phyloP scores from a whole-genome alignment of 2,888 invertebrate species.

The Eilema sororculum region DNA sequence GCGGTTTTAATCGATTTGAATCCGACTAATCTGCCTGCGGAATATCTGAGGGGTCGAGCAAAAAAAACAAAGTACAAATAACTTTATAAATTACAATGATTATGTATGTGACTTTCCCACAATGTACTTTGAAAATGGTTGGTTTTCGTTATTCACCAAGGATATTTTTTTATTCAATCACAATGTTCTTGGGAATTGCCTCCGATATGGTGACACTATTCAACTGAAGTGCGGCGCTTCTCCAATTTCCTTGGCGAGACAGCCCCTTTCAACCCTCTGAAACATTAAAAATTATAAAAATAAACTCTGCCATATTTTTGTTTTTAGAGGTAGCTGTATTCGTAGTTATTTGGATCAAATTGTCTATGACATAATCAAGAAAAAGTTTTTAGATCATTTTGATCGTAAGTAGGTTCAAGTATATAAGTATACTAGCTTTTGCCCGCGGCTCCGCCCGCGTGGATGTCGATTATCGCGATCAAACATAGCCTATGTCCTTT shows the following conservation, averaged over 20 bases:
- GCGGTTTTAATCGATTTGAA: too few species aligned
- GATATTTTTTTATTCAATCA: conserved; percentile 3
- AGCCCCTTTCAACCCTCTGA: conserved; percentile 58
- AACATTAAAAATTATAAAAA: conserved; percentile 59
- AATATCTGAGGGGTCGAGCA: too few species aligned
- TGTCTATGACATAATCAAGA: conserved; percentile 57
- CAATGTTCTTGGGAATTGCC: not conserved
- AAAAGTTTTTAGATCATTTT: conserved; percentile 38
- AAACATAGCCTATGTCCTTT: too few species aligned
- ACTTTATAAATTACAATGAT: too few species aligned
- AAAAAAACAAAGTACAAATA: too few species aligned
- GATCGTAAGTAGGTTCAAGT: too few species aligned
- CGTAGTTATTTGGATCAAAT: conserved; percentile 56
- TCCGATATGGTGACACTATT: conserved; percentile 44
- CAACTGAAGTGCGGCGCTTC: conserved; percentile 53
- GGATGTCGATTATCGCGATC: too few species aligned
- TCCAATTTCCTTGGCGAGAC: conserved; percentile 66
- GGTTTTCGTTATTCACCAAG: not conserved
- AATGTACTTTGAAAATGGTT: not conserved
- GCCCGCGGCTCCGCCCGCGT: too few species aligned
- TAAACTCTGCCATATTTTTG: conserved; percentile 39
- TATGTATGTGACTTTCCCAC: too few species aligned
- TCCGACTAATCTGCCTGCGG: too few species aligned
- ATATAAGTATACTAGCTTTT: too few species aligned
- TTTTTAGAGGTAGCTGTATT: conserved; percentile 38